Evolutionary conservation across 2,888 invertebrate genomes (phyloP), one percentile per base, ranked within the genome.

Genomic region (Salpingus planirostris): DNA sequence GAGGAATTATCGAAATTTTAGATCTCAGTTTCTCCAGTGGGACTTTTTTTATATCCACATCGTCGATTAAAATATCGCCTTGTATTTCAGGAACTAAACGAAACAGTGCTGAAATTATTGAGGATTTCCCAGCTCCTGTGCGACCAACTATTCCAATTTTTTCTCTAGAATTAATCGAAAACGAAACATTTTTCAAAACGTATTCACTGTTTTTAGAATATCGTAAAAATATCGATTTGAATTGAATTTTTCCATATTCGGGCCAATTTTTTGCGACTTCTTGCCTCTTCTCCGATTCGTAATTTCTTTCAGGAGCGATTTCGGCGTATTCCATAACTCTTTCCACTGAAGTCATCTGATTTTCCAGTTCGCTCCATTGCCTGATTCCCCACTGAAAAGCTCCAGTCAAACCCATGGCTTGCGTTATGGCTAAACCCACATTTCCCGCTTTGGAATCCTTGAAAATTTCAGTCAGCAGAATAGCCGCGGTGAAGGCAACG

Each of bases 321-420:
- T 67, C 57, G 1, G 68, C 50, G 30, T 60, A 59, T 38, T 60
- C 61, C 22, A 53, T 24, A 1, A 83, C 71, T 59, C 90, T 74
- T 64, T 95, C 93, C 0, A 93, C 91, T 4, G 84, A 80, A 2
- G 85, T 87, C 86, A 88, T 85, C 45, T 78, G 81, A 54, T 86
- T 88, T 59, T 60, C 59, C 3, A 57, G 60, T 60, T 92, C 91
- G 0, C 91, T 87, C 45, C 88, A 88, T 60, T 91, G 91, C 2
- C 91, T 69, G 22, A 74, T 66, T 2, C 67, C 70, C 71, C 71
- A 74, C 53, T 73, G 73, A 48, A 73, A 42, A 60, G 65, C 59
- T 8, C 82, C 81, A 0, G 81, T 82, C 36, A 85, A 69, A 1
- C 77, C 75, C 63, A 84, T 80, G n/a, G 82, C 80, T 55, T 85